Conservation (phyloP, 2,888 invertebrate species). For the Lamellibrachia satsuma region DNA sequence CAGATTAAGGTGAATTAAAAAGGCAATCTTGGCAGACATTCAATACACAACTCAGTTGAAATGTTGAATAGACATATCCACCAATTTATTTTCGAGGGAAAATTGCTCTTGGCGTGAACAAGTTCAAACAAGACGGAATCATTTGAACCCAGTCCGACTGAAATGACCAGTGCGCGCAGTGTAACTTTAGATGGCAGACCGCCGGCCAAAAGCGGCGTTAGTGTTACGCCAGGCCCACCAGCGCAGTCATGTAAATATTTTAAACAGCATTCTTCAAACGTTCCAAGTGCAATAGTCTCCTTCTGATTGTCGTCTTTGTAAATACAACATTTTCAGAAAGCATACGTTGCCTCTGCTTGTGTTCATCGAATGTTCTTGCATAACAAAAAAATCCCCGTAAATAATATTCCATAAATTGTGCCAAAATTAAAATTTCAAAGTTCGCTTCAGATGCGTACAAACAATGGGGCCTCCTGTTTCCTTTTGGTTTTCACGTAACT, state of each 20-base stretch:
- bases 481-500: neutral
- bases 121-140: constrained; percentile 5
- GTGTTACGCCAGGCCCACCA: constrained; percentile 13
- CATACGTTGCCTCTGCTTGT: neutral
- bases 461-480: constrained; percentile 17
- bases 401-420: constrained; percentile 17
- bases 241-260: constrained; percentile 17
- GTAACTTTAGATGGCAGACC: constrained; percentile 13
- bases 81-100: constrained; percentile 12
- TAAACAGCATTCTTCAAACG: constrained; percentile 17
- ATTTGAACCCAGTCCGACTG: neutral
- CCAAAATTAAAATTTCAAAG: constrained; percentile 17
- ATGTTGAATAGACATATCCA: neutral
- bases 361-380: neutral
- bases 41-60: constrained; percentile 17
- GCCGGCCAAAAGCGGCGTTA: constrained; percentile 13
- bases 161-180: constrained; percentile 14
- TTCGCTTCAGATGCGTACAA: constrained; percentile 17
- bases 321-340: neutral
- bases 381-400: neutral
- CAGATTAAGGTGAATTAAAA: constrained; percentile 3
- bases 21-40: constrained; percentile 17
- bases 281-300: neutral
- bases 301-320: neutral
- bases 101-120: neutral